Percentiles rank a stretch among this genome's conserved stretches.
Conservation (phyloP, 2,113 vertebrate genomes). For the Hyperopisus bebe region DNA sequence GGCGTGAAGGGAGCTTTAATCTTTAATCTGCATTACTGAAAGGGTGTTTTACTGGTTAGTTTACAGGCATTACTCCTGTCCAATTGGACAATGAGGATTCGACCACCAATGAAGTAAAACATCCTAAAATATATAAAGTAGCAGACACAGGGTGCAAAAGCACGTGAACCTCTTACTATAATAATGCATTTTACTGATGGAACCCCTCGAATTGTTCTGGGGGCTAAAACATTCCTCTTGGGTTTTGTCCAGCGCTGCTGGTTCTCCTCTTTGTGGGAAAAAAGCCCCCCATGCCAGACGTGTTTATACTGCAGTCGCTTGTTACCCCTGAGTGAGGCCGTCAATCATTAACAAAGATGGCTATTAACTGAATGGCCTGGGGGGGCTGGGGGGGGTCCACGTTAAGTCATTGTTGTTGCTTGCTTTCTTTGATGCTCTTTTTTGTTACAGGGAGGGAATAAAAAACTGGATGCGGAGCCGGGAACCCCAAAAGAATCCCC, state of each 20-base stretch:
- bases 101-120: not conserved
- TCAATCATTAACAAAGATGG: conserved; percentile 2
- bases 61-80: not conserved
- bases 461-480: conserved; percentile 20
- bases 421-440: not conserved
- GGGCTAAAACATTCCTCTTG: not conserved
- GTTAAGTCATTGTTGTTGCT: not conserved
- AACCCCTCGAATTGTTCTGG: not conserved
- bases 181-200: not conserved
- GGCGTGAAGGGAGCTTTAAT: not conserved
- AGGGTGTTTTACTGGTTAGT: too few species aligned
- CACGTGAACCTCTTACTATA: not conserved
- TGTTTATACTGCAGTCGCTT: not conserved
- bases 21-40: not conserved
- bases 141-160: not conserved
- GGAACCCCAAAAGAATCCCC: conserved; percentile 22
- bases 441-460: conserved; percentile 43
- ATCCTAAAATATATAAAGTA: not conserved
- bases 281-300: not conserved
- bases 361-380: not conserved
- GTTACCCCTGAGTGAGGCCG: not conserved
- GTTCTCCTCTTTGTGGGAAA: not conserved
- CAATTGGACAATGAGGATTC: not conserved
- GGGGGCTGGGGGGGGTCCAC: not conserved
- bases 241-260: not conserved